A percentile compares a stretch with the other conserved stretches of the same genome.
Conservation (phyloP, 2,113 vertebrate species). For the Aythya baeri region DNA sequence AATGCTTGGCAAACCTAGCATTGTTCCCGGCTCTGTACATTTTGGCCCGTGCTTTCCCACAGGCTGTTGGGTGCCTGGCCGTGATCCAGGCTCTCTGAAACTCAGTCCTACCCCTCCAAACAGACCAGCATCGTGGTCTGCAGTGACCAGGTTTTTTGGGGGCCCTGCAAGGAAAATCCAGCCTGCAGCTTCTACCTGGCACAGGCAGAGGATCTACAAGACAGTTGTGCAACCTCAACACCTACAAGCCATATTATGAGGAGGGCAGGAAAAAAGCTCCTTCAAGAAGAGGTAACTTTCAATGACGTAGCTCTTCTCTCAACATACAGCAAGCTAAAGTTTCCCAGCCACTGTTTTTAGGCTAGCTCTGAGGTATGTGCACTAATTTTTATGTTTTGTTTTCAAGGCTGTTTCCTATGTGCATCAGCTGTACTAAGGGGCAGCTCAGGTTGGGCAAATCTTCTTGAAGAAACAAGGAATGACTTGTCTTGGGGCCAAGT, state of each 20-base stretch:
- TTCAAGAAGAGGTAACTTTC: neutral
- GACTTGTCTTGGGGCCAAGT: neutral
- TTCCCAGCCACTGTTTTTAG: neutral
- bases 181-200: neutral
- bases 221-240: neutral
- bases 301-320: neutral
- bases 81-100: neutral
- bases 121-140: neutral
- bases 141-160: fast-evolving
- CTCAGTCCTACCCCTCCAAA: neutral
- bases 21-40: neutral
- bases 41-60: neutral
- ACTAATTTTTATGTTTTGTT: neutral
- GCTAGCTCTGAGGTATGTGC: neutral
- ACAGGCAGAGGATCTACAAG: neutral
- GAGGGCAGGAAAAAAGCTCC: neutral
- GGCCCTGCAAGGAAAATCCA: neutral
- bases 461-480: neutral
- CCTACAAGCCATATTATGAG: fast-evolving
- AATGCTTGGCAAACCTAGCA: neutral
- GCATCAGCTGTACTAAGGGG: neutral
- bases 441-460: neutral
- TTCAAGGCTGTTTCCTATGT: neutral
- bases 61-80: no score
- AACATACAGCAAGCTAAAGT: neutral